Conservation (phyloP, 2,797 vertebrate species). For the Notoglanidium macrostoma region DNA sequence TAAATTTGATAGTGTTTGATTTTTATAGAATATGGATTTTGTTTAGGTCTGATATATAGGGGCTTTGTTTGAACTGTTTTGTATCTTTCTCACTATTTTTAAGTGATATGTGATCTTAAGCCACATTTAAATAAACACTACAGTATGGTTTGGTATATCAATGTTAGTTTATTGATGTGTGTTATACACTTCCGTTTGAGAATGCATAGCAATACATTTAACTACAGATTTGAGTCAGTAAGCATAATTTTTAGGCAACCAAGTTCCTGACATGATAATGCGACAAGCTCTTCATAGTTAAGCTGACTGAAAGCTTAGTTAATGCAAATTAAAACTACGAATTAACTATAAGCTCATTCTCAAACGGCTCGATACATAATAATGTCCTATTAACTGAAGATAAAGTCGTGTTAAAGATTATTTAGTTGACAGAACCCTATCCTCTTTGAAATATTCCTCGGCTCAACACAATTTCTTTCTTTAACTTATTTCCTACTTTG, state of each 20-base stretch:
- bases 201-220: background rate
- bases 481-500: background rate
- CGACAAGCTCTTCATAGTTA: background rate
- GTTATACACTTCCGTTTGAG: background rate
- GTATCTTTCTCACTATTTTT: background rate
- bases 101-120: background rate
- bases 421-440: background rate
- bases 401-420: background rate
- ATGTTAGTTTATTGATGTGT: background rate
- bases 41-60: background rate
- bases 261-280: background rate
- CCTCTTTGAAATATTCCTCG: background rate
- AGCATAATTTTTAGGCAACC: no score
- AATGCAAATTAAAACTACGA: background rate
- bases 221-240: background rate
- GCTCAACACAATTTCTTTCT: background rate
- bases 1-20: background rate
- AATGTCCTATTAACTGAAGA: background rate
- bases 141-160: background rate
- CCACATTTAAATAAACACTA: background rate
- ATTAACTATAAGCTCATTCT: background rate
- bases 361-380: background rate
- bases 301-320: background rate
- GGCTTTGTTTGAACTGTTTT: background rate
- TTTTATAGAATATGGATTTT: no score